Evolutionary conservation across 1,140 invertebrate species (phyloP), one percentile per base, ranked within the genome.

Genomic region (Zaprionus capensis): DNA sequence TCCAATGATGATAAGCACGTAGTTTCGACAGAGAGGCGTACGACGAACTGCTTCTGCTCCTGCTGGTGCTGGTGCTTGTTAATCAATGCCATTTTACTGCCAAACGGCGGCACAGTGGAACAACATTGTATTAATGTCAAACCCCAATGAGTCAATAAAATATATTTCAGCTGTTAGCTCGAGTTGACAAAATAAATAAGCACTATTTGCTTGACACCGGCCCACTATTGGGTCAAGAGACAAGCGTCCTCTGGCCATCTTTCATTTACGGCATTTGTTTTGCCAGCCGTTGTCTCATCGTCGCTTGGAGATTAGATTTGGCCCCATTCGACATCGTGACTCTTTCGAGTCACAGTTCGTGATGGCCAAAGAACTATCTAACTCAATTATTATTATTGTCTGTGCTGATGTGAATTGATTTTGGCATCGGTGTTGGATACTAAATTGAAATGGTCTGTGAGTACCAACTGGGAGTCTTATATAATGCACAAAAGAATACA

Each of bases 1-100:
- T 73, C 71, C 84, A 88, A 88, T 88, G 84, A 88, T 88, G 81
- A 88, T 87, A 83, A 88, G 81, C 84, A 87, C 84, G 84, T 88
- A 84, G 71, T 74, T 74, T 66, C 65, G 66, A 61, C 53, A 51
- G 46, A 12, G 46, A 20, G 56, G 12, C 20, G n/a, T 46, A 17
- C 41, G n/a, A 46, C 15, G 15, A 1, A 24, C 38, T 44, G 31
- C 14, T 58, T 22, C 17, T 46, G 44, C 22, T 34, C 9, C 31
- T 20, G 49, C 49, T 68, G 31, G 53, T 67, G 17, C n/a, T 57
- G 57, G 67, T 75, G 66, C 55, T 77, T 83, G 84, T 84, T 88
- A 88, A 88, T 88, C 84, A 88, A 90, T 81, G 84, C 68, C 75
- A 76, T 88, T 90, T 88, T 81, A 81, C 78, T 88, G 84, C 81